Evolutionary conservation across 2,888 invertebrate genomes (phyloP), one percentile per base, ranked within the genome.

Genomic region (Sclerodermus sp.): DNA sequence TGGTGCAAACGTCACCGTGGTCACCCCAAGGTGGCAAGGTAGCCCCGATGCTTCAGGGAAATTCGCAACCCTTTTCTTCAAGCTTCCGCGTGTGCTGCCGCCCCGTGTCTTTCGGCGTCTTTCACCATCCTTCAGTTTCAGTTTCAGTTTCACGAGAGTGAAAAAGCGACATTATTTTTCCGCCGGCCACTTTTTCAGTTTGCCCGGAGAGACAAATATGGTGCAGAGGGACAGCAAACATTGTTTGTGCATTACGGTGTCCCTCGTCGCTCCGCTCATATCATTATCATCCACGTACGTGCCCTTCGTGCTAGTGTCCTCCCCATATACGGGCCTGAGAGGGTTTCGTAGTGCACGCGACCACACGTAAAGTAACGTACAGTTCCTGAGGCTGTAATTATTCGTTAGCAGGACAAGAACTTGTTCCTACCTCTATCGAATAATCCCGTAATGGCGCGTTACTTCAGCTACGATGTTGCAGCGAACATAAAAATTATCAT

Each of bases 381-480:
- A 54, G 49, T 66, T 61, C 58, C 61, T 50, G 50, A 57, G 53
- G 53, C 51, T 57, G 62, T 70, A 68, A 71, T 71, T 68, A 70
- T 66, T 73, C 55, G 67, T 66, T 68, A 66, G 63, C 45, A 53
- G 42, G 55, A 47, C 47, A 52, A 51, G 58, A 44, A 53, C 23
- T 40, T 44, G 42, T 39, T 53, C 46, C 42, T 36, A 47, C 29
- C 40, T 14, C 14, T 29, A 50, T 36, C n/a, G 34, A 12, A 34
- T 34, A 34, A 34, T n/a, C 44, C 29, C 34, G 23, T 36, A 41
- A 47, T 16, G 29, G 39, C 41, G 42, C 10, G 18, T 16, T 45
- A 30, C 34, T 31, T 34, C 37, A 41, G 34, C 34, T 36, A 44
- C 39, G 30, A 12, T 13, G 34, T 13, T 34, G n/a, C 34, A n/a